Evolutionary conservation across 2,797 vertebrate genomes (phyloP).

Genomic region (Heteromormyrus szaboi): DNA sequence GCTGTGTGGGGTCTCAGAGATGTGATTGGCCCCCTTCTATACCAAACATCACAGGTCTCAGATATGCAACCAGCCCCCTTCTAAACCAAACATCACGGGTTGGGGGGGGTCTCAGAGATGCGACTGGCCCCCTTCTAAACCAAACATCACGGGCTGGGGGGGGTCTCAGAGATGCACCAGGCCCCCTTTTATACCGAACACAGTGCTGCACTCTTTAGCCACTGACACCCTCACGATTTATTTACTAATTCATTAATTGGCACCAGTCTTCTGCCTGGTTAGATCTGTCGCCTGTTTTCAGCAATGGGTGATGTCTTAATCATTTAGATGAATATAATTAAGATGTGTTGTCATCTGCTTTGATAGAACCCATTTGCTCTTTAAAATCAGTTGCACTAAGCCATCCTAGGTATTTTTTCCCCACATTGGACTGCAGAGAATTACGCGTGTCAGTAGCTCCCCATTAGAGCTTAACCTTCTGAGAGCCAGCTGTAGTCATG

Average conservation of each 20-base stretch:
- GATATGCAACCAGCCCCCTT: too few relatives aligned
- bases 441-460: not conserved
- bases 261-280: constrained; percentile 7
- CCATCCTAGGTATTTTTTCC: constrained; percentile 2
- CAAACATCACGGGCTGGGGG: not conserved
- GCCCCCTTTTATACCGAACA: constrained; percentile 44
- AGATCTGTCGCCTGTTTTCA: constrained; percentile 1
- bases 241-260: constrained; percentile 10
- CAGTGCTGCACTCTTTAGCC: constrained; percentile 54
- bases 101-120: not conserved
- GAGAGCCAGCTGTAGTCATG: not conserved
- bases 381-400: not conserved
- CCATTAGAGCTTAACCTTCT: constrained; percentile 9
- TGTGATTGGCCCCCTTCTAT: too few relatives aligned
- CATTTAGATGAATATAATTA: constrained; percentile 8
- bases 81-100: not conserved
- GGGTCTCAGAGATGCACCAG: too few relatives aligned
- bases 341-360: constrained; percentile 8
- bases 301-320: constrained; percentile 8
- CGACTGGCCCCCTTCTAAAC: not conserved
- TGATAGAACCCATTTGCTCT: constrained; percentile 14
- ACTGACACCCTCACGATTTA: constrained; percentile 28
- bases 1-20: too few relatives aligned
- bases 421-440: constrained; percentile 1
- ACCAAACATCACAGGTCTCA: not conserved